phyloP scores from a whole-genome alignment of 2,113 vertebrate genomes.

The Corythornis madagascariensis region DNA sequence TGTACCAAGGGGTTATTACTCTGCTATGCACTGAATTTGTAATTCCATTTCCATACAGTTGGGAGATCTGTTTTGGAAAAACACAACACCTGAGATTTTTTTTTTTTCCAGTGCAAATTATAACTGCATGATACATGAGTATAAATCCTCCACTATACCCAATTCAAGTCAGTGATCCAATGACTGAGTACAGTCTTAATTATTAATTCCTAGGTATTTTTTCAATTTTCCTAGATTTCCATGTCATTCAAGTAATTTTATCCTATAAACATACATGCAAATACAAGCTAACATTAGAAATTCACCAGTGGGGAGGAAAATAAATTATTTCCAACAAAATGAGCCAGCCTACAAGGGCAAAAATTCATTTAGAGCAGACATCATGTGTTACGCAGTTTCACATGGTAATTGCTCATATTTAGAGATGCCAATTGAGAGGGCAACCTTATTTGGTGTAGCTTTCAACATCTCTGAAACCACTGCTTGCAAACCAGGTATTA shows the following conservation, averaged over 20 bases:
- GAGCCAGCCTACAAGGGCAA: background rate
- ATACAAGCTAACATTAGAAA: background rate
- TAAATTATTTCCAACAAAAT: background rate
- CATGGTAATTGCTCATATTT: background rate
- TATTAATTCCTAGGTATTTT: background rate
- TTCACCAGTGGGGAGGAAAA: background rate
- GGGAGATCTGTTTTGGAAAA: background rate
- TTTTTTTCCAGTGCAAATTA: background rate
- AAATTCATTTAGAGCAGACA: background rate
- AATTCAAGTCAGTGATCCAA: background rate
- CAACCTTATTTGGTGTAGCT: background rate
- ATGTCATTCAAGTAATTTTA: background rate
- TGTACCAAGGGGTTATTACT: background rate
- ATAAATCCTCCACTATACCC: background rate
- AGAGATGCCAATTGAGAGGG: background rate
- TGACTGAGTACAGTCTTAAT: background rate
- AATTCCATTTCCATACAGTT: slow-evolving; percentile 11
- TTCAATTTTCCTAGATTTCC: background rate
- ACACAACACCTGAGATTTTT: background rate
- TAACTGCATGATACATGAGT: background rate
- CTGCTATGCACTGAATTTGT: background rate
- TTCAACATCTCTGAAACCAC: background rate
- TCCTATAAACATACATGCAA: background rate
- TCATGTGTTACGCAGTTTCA: background rate
- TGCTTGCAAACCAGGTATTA: background rate